Base-by-base conservation (phyloP, 2,888 invertebrate genomes). In the Aphodius granarius region DNA sequence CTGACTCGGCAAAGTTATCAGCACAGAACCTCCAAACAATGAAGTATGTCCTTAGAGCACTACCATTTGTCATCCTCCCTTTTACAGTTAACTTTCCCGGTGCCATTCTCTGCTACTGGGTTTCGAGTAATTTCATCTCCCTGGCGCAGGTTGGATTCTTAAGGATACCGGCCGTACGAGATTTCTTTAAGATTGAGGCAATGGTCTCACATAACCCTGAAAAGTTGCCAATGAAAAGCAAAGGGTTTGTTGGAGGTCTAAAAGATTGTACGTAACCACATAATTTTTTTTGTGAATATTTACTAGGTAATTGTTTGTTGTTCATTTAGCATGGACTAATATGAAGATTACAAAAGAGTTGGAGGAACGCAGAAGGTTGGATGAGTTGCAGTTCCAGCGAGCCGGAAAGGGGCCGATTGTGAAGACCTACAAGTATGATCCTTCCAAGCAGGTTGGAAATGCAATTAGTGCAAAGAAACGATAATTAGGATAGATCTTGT, bases 41-140 rank as follows among this genome's bases (percentile, higher is more conserved):
- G 91, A 94, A 91, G 85, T 95, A 95, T 84, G 87, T 94, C 2
- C 85, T 98, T 1, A 89, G 94, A 78, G 93, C 91, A 0, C 82
- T 97, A 79, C 97, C 98, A 0, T 0, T 97, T 5, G 80, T 94
- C 1, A 92, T 95, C 86, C 91, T 97, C 78, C 95, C 97, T 0
- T 94, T 98, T 83, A 95, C 94, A 6, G 90, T 96, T 66, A 94
- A 95, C 84, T 98, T 98, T 84, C 95, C 97, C 13, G 93, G 95
- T 17, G 97, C 94, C 0, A 93, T 98, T 83, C 89, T 97, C 66
- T 92, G 94, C 43, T 98, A 98, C 85, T 98, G 98, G 98, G 91
- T 92, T 16, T 92, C 95, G 21, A 94, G 93, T 81, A 98, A 98
- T 86, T 91, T 94, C 68, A 92, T 97, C 79, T 96, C 97, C 0